These are phyloP conservation scores for Phoenicopterus ruber DNA, from an alignment of 2,113 vertebrate genomes.

Conservation along the genomic window DNA sequence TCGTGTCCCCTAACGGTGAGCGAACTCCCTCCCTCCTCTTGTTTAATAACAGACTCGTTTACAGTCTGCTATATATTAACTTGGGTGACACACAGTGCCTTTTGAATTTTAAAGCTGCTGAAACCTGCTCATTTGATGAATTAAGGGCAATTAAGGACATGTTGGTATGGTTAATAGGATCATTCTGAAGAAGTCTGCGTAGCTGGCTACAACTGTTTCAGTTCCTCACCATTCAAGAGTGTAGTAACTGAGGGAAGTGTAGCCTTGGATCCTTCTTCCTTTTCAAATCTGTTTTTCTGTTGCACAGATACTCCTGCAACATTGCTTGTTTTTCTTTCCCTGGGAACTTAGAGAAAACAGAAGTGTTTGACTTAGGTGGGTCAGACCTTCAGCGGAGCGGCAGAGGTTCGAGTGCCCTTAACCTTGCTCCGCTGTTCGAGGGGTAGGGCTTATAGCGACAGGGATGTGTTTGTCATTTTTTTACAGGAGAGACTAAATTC, in stretches of 20 bases:
- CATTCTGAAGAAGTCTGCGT: conserved; percentile 54
- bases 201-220: not conserved
- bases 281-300: not conserved
- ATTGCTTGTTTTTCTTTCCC: not conserved
- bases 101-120: conserved; percentile 69
- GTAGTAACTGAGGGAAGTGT: conserved; percentile 28
- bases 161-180: conserved; percentile 61
- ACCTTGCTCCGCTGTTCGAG: accelerated
- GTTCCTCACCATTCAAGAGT: conserved; percentile 47
- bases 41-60: not conserved
- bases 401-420: not conserved
- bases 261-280: not conserved
- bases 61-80: conserved; percentile 49
- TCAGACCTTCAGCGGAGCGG: not conserved
- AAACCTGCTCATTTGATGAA: conserved; percentile 69
- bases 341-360: not conserved
- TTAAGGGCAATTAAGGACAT: conserved; percentile 55
- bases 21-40: not conserved
- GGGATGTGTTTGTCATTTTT: not conserved
- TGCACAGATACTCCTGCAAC: not conserved
- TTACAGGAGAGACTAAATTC: not conserved
- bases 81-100: conserved; percentile 47
- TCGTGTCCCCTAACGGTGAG: not conserved
- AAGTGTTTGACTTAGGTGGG: not conserved
- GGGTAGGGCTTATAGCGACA: not conserved